Conservation (phyloP, 2,888 invertebrate genomes). For the Hecatera dysodea region DNA sequence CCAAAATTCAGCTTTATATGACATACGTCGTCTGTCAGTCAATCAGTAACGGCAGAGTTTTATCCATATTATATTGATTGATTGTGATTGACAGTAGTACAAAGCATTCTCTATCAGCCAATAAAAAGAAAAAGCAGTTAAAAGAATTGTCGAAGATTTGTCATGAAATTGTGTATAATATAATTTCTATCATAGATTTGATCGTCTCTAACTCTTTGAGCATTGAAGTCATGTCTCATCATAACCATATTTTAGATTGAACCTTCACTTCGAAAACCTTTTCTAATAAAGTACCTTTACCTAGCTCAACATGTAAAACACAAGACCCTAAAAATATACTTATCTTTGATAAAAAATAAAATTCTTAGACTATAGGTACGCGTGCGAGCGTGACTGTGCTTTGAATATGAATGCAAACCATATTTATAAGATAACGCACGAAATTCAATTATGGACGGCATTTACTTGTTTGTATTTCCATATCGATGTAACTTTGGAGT, state of each 20-base stretch:
- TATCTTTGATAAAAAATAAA: conserved; percentile 52
- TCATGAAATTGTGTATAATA: not conserved
- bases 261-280: not conserved
- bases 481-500: conserved; percentile 8
- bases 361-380: conserved; percentile 37
- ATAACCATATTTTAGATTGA: conserved; percentile 1
- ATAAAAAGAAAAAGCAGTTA: too few relatives aligned
- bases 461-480: conserved; percentile 25
- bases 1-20: too few relatives aligned
- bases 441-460: conserved; percentile 59
- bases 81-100: too few relatives aligned
- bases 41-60: too few relatives aligned
- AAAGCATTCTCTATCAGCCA: too few relatives aligned
- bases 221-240: not conserved
- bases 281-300: conserved; percentile 22
- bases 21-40: too few relatives aligned
- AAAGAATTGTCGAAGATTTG: too few relatives aligned
- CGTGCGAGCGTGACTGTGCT: conserved; percentile 34
- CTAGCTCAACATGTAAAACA: conserved; percentile 30
- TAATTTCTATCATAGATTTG: not conserved
- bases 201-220: not conserved
- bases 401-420: conserved; percentile 60
- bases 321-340: conserved; percentile 36
- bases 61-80: too few relatives aligned
- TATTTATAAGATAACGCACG: conserved; percentile 62